phyloP scores from a whole-genome alignment of 2,113 vertebrate species.

The Cavia aperea region DNA sequence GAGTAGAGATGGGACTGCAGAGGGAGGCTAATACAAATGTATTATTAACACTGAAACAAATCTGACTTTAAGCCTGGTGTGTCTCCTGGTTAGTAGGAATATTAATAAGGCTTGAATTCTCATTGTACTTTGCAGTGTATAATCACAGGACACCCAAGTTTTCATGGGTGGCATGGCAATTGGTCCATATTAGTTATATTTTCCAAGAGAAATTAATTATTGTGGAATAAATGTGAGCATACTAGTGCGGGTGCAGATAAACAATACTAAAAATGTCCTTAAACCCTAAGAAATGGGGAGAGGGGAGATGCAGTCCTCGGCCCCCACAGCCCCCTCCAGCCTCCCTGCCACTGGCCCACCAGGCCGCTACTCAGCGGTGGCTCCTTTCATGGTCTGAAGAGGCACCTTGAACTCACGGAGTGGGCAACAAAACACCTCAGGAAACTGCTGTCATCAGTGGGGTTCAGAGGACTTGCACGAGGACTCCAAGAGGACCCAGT shows the following conservation, averaged over 20 bases:
- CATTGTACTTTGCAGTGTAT: slow-evolving; percentile 52
- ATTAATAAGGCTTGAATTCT: slow-evolving; percentile 69
- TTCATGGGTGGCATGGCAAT: not conserved
- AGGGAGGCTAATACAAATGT: slow-evolving; percentile 77
- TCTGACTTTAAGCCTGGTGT: slow-evolving; percentile 69
- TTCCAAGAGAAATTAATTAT: slow-evolving; percentile 26
- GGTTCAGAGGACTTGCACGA: not conserved
- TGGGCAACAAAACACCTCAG: not conserved
- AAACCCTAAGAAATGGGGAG: not conserved
- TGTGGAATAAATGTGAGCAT: not conserved
- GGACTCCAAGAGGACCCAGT: not conserved
- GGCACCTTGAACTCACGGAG: not conserved
- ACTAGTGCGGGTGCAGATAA: not conserved
- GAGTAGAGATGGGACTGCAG: slow-evolving; percentile 67
- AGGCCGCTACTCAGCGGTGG: not conserved
- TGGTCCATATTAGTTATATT: not conserved
- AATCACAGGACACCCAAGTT: slow-evolving; percentile 43
- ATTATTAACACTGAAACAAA: slow-evolving; percentile 75
- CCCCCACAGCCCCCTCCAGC: rapidly evolving
- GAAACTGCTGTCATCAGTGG: not conserved
- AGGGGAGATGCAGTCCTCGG: too few relatives aligned
- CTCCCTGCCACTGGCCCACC: not conserved
- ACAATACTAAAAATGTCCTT: not conserved
- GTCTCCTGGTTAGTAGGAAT: slow-evolving; percentile 67
- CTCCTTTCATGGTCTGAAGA: not conserved